Percentiles rank a stretch among this genome's conserved stretches.
These are phyloP conservation scores for Harpalus rufipes DNA, from an alignment of 2,888 invertebrate species.

Conservation along the genomic window DNA sequence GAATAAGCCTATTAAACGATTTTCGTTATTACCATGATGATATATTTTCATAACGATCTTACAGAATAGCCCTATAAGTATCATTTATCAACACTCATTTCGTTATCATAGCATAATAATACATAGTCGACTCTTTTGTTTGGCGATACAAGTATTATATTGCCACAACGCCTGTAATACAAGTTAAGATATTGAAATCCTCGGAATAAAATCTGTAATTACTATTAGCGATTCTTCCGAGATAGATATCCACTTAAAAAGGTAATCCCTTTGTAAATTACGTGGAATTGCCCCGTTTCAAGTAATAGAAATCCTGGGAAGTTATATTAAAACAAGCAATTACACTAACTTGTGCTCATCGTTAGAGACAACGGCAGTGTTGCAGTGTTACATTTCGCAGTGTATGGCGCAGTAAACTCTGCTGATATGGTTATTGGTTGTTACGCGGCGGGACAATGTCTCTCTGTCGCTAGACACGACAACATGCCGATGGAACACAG, in stretches of 20 bases:
- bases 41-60: too few species aligned
- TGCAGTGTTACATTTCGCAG: conserved; percentile 10
- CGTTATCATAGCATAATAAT: too few species aligned
- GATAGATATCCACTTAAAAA: background rate
- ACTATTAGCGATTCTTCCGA: background rate
- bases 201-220: too few species aligned
- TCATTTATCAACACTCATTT: too few species aligned
- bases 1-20: too few species aligned
- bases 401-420: conserved; percentile 7
- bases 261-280: background rate
- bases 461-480: background rate
- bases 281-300: background rate
- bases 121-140: too few species aligned
- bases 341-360: conserved; percentile 14
- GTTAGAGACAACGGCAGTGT: conserved; percentile 10
- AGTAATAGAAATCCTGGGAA: conserved; percentile 1
- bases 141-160: too few species aligned
- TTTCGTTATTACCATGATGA: too few species aligned
- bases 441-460: conserved; percentile 12
- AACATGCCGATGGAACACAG: background rate
- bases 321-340: conserved; percentile 13
- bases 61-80: too few species aligned
- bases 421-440: conserved; percentile 20
- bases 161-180: too few species aligned
- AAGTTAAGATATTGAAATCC: too few species aligned